Evolutionary conservation across 2,888 invertebrate species (phyloP), one percentile per base, ranked within the genome.

Genomic region (Mesoligia furuncula): DNA sequence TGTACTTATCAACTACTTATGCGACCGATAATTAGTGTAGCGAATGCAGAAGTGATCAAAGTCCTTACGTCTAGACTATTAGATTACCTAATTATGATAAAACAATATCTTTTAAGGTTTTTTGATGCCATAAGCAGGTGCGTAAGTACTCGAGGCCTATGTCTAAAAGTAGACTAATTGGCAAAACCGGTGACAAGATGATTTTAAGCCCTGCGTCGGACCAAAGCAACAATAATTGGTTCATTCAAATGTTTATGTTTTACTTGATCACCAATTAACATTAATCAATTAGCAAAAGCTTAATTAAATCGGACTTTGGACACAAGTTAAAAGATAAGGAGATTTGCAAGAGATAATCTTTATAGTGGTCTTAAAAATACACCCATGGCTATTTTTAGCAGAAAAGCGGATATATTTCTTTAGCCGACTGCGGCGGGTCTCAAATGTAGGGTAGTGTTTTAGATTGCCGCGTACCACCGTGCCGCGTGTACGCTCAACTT

Each of bases 201-300:
- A 67, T 45, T 61, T 57, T 42, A 67, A n/a, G 20, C 42, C 31
- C n/a, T 45, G 13, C 17, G 13, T 31, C 17, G n/a, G 20, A 39
- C 20, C 0, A n/a, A 51, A 79, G n/a, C 27, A 45, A 48, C 8
- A 80, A 65, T 31, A 80, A 59, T 59, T 59, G 48, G 59, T 79
- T 51, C 51, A 73, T 80, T 36, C 31, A 54, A 15, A 61, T 45
- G 45, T 66, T 54, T 27, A 68, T 48, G 24, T 65, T 54, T 36
- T 11, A 66, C 45, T 62, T 61, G 48, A 70, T 36, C 45, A 42
- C 65, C 45, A 70, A 82, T 70, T 77, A 82, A 77, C 61, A 65
- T 80, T 81, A 15, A 82, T 66, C 51, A 66, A 77, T 76, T 66
- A 76, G 36, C 15, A 66, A 61, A 76, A 66, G 48, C n/a, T 31